A percentile compares a stretch with the other conserved stretches of the same genome.
phyloP scores from a whole-genome alignment of 2,113 vertebrate species.

The Nanger granti region DNA sequence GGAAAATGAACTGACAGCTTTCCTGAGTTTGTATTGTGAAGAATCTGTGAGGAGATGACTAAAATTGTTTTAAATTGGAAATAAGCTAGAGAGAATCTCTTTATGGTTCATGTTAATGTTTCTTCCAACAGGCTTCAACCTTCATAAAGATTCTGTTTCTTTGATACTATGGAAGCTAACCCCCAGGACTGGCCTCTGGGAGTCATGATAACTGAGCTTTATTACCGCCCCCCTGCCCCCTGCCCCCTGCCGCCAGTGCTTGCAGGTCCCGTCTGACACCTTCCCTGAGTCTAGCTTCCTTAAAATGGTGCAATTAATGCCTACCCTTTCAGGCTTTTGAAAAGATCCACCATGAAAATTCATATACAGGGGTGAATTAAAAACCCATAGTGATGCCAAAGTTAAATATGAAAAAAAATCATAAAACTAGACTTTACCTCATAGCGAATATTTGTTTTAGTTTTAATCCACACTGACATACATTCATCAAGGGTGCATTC shows the following conservation, averaged over 20 bases:
- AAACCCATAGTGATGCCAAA: background rate
- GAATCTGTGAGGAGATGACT: background rate
- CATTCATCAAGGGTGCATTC: background rate
- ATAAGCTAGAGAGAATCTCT: background rate
- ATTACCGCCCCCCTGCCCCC: background rate
- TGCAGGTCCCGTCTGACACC: background rate
- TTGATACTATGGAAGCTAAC: background rate
- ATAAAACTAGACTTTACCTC: background rate
- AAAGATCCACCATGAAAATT: background rate
- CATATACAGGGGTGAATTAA: background rate
- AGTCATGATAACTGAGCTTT: background rate
- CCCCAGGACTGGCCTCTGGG: background rate
- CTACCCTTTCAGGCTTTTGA: background rate
- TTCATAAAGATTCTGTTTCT: background rate
- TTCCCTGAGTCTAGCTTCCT: background rate
- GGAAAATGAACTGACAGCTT: background rate
- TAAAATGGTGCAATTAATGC: constrained; percentile 16
- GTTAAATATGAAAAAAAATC: background rate
- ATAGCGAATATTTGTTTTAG: background rate
- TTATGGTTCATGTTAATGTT: background rate
- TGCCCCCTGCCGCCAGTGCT: rapidly evolving
- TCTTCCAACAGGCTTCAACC: background rate
- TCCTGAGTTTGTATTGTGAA: background rate
- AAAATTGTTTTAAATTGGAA: background rate
- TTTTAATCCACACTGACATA: background rate